Conservation (phyloP, 2,797 vertebrate genomes). For the Heliangelus exortis region DNA sequence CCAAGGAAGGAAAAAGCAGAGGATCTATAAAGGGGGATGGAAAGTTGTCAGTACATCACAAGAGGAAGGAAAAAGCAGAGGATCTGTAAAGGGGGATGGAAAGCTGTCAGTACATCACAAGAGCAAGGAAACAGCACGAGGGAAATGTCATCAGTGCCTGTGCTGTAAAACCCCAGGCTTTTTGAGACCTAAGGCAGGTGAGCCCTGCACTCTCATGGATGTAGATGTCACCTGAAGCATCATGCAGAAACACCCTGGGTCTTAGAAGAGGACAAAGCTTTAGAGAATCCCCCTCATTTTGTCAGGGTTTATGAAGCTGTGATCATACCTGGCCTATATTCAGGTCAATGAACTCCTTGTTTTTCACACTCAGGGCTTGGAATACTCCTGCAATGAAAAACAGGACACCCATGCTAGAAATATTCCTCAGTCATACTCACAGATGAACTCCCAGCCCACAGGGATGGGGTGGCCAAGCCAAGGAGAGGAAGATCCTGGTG, state of each 20-base stretch:
- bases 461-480: rapidly evolving
- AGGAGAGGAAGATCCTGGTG: not conserved
- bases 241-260: not conserved
- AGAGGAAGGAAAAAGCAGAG: not conserved
- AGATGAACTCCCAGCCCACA: not conserved
- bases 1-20: not conserved
- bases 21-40: not conserved
- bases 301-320: not conserved
- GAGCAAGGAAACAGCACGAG: not conserved
- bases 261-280: not conserved
- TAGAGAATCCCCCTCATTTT: not conserved
- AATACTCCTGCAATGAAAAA: conserved; percentile 75
- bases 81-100: not conserved
- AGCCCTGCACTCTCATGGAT: not conserved
- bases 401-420: not conserved
- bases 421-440: not conserved
- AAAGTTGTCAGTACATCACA: not conserved
- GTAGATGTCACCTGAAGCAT: not conserved
- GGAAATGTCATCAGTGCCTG: not conserved
- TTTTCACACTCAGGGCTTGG: conserved; percentile 67
- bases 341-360: conserved; percentile 73
- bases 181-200: not conserved
- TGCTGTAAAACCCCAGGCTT: not conserved
- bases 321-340: conserved; percentile 76
- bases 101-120: not conserved